A percentile compares a stretch with the other conserved stretches of the same genome.
Evolutionary conservation across 2,797 vertebrate genomes (phyloP).

Genomic region (Mormyrops boulengeri): DNA sequence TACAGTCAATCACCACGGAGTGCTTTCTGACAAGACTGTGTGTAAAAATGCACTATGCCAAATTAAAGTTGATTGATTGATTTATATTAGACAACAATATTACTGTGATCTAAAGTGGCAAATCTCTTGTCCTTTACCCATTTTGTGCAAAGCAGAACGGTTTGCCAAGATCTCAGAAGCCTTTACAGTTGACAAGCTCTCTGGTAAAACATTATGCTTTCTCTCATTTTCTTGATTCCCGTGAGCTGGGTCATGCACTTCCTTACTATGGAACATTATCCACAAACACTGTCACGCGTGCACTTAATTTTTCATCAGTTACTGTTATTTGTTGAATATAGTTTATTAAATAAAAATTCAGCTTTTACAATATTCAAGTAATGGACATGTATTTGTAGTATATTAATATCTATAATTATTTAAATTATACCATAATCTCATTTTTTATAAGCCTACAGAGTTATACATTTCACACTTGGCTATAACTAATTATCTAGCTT

Average conservation of each 20-base stretch:
- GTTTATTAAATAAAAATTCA: not conserved
- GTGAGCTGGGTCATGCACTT: not conserved
- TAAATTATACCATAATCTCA: not conserved
- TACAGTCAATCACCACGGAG: not conserved
- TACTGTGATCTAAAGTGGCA: not conserved
- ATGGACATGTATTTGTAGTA: not conserved
- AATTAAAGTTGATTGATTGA: constrained; percentile 9
- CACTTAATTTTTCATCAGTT: not conserved
- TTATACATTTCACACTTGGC: not conserved
- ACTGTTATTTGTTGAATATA: not conserved
- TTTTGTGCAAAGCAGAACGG: not conserved
- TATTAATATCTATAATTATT: not conserved
- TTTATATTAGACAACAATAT: not conserved
- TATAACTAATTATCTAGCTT: not conserved
- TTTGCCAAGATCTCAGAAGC: not conserved
- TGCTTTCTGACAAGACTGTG: not conserved
- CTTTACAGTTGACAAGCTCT: not conserved
- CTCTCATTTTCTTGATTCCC: not conserved
- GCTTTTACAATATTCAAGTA: not conserved
- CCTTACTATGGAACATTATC: not conserved
- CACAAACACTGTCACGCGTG: not conserved
- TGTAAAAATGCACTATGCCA: constrained; percentile 3
- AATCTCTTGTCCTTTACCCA: not conserved
- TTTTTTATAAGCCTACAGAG: not conserved
- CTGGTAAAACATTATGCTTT: not conserved